Conservation (phyloP, 2,888 invertebrate species). For the Callimorpha dominula region DNA sequence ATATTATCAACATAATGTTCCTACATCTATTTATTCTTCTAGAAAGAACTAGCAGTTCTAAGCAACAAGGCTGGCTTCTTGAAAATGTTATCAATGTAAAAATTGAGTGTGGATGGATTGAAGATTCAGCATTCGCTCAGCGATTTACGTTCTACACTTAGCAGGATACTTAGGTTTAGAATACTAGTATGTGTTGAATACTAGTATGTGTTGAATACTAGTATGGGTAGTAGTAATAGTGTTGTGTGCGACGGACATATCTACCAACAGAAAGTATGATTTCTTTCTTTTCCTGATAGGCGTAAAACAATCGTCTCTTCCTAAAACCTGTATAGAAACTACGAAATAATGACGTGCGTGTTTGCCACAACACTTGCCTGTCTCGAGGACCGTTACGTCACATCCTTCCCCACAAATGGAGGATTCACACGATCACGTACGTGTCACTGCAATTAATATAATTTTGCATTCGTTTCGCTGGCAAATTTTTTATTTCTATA, state of each 20-base stretch:
- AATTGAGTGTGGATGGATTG: too few species aligned
- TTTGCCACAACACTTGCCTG: conserved; percentile 19
- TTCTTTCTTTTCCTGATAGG: conserved; percentile 10
- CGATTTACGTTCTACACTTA: neutral
- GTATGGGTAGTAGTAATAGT: too few species aligned
- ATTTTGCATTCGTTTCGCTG: conserved; percentile 51
- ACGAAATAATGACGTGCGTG: conserved; percentile 38
- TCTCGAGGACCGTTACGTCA: conserved; percentile 44
- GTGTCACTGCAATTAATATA: conserved; percentile 54
- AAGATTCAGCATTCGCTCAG: neutral
- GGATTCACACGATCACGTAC: conserved; percentile 47
- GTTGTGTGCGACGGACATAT: neutral
- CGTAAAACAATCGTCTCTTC: conserved; percentile 24
- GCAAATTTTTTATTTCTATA: conserved; percentile 44
- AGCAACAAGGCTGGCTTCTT: too few species aligned
- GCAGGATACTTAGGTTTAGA: neutral
- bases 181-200: too few species aligned
- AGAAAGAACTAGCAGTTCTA: too few species aligned
- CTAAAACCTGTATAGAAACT: conserved; percentile 25
- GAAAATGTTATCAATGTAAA: too few species aligned
- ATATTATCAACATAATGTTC: too few species aligned
- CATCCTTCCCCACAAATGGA: conserved; percentile 45
- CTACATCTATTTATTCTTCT: too few species aligned
- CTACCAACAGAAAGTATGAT: neutral
- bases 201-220: too few species aligned